A percentile compares a stretch with the other conserved stretches of the same genome.
Evolutionary conservation across 2,113 vertebrate genomes (phyloP).

Genomic region (Halichoerus grypus): DNA sequence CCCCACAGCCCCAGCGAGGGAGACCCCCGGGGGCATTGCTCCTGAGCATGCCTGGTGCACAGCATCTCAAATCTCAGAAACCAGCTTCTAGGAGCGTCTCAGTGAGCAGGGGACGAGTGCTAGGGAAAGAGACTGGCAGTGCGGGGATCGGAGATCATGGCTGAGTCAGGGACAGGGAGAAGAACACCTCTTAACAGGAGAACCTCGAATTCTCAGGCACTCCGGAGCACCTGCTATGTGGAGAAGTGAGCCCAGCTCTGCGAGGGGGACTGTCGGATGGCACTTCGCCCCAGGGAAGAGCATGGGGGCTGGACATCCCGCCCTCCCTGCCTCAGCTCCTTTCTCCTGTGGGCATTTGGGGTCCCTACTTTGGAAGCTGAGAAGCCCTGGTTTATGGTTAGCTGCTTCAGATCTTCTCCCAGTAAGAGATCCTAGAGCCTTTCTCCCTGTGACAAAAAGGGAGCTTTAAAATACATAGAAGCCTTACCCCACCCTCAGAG

Average conservation of each 20-base stretch:
- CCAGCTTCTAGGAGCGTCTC: not conserved
- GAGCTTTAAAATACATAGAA: not conserved
- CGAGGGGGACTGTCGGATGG: not conserved
- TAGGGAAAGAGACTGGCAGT: not conserved
- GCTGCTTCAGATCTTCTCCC: not conserved
- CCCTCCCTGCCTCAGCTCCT: not conserved
- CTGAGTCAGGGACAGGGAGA: not conserved
- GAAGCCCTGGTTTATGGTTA: not conserved
- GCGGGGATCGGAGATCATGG: not conserved
- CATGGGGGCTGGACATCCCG: not conserved
- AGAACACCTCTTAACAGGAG: not conserved
- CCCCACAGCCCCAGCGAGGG: not conserved
- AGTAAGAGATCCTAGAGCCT: not conserved
- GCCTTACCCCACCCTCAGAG: not conserved
- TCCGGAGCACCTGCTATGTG: not conserved
- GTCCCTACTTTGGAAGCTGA: not conserved
- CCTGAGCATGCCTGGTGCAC: no score
- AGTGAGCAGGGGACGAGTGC: not conserved
- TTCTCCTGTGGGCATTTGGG: not conserved
- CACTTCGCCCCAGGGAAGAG: rapidly evolving
- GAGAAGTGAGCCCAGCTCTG: not conserved
- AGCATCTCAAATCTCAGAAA: not conserved
- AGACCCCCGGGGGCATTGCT: not conserved
- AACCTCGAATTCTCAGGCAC: not conserved
- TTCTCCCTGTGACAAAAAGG: not conserved